These are phyloP conservation scores for Caenorhabditis sinica DNA, from an alignment of 2,888 invertebrate genomes.

Conservation along the genomic window DNA sequence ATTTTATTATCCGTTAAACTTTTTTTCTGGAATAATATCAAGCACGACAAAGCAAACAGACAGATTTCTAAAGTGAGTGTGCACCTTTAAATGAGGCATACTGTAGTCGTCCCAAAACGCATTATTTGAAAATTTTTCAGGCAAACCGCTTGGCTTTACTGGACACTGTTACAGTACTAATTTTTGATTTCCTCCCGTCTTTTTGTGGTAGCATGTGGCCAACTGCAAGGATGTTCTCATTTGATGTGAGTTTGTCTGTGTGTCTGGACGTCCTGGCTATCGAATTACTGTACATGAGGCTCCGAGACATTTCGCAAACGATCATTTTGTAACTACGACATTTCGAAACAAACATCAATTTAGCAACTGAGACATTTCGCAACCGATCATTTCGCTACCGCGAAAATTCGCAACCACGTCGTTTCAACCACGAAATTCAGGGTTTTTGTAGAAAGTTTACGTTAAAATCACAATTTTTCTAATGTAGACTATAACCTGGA, in stretches of 20 bases:
- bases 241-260: conserved; percentile 8
- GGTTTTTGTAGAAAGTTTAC: too few species aligned
- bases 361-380: too few species aligned
- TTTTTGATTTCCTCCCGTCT: conserved; percentile 23
- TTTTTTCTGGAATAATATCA: conserved; percentile 20
- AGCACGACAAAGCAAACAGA: background rate
- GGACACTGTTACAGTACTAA: conserved; percentile 2
- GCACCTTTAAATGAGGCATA: too few species aligned
- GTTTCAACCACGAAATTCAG: too few species aligned
- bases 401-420: too few species aligned
- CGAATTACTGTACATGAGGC: background rate
- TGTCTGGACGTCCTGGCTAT: background rate
- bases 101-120: too few species aligned
- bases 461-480: too few species aligned
- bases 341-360: too few species aligned
- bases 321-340: too few species aligned
- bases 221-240: conserved; percentile 4
- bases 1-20: conserved; percentile 8
- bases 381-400: too few species aligned
- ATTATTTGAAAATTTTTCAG: background rate
- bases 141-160: conserved; percentile 24
- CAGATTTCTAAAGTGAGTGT: conserved; percentile 18
- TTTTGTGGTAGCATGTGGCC: conserved; percentile 31
- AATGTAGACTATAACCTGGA: too few species aligned
- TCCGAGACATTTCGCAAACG: too few species aligned